These are phyloP conservation scores for Lucilia sericata DNA, from an alignment of 1,140 invertebrate genomes.

Conservation along the genomic window DNA sequence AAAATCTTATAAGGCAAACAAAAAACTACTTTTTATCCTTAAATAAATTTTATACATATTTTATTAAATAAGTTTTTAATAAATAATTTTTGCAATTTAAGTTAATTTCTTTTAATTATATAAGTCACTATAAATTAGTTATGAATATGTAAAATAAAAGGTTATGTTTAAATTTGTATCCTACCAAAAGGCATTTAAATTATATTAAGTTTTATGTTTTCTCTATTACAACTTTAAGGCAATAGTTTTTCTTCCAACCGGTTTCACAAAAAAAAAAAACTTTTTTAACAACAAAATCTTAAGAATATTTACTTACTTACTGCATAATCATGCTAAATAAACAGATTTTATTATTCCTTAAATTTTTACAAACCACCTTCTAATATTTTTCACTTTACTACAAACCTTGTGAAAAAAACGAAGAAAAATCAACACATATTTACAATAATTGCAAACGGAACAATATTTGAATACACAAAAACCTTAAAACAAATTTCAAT, in stretches of 20 bases:
- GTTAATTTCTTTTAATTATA: neutral
- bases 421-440: constrained; percentile 25
- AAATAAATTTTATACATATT: constrained; percentile 35
- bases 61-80: constrained; percentile 20
- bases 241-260: constrained; percentile 28
- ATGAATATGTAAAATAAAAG: neutral
- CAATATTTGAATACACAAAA: constrained; percentile 33
- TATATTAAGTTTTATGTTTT: constrained; percentile 19
- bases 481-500: constrained; percentile 13
- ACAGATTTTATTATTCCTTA: no score
- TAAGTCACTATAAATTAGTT: constrained; percentile 1
- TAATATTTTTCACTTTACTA: constrained; percentile 11
- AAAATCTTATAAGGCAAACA: neutral
- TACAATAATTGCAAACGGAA: constrained; percentile 43
- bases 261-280: constrained; percentile 18
- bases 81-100: neutral
- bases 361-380: neutral
- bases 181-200: constrained; percentile 20
- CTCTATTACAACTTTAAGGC: neutral
- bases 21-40: neutral
- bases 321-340: no score
- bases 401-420: neutral
- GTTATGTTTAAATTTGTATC: neutral
- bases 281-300: neutral
- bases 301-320: no score